Base-by-base conservation (phyloP, 2,113 vertebrate species). In the Anoplopoma fimbria region DNA sequence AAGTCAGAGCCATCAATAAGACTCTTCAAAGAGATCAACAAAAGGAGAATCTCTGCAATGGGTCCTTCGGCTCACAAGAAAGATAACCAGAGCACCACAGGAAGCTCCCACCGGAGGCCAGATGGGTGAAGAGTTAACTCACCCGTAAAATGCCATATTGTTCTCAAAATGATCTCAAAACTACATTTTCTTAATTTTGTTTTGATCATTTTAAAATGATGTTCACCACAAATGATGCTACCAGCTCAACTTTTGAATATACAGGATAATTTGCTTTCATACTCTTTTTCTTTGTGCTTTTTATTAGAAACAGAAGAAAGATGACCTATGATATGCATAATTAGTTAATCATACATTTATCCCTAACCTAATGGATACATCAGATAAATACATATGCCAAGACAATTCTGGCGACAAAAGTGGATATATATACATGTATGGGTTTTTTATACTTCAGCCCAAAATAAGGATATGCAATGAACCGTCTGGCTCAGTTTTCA, bases 401-500 rank as follows among this genome's bases (percentile, higher is more conserved):
- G 1, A 55, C 27, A 53, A 70, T 55, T 53, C 29, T 47, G 0
- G 12, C 29, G 29, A 55, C 31, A 47, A 45, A 73, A 55, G 45
- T 21, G 25, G 12, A 38, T 2, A 34, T 2, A 34, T 12, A 53
- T 13, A 36, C 29, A 70, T 45, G 45, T 0, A 72, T 27, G 14
- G 4, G 4, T 75, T 45, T 45, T 31, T 31, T 73, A 71, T 65
- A n/a, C 31, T 55, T 55, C 33, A 33, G n/a, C 81, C 75, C 29
- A 82, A 69, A 78, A 51, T 73, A 47, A 79, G 69, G 61, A 63
- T 67, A 67, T 82, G 73, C 60, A 84, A 76, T 87, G 78, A 84
- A 84, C 72, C 58, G 49, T 12, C 61, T 65, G 27, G 65, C 55
- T 81, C 4, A 38, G 77, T 79, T 91, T 86, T 89, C 81, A 86